Conservation (phyloP, 2,888 invertebrate genomes). For the Acanthopleura granulata region DNA sequence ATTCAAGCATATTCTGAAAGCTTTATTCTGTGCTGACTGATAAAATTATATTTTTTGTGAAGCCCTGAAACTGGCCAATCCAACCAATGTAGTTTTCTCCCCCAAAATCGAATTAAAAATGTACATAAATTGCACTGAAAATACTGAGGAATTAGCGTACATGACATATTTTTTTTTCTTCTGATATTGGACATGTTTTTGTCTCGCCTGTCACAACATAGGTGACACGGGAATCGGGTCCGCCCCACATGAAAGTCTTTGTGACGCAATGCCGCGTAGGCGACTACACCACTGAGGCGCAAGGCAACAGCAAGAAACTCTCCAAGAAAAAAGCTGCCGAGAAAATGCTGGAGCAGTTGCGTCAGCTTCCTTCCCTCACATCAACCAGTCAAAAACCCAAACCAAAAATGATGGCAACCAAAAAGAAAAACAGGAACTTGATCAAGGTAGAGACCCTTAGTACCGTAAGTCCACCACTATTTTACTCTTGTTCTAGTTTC, state of each 20-base stretch:
- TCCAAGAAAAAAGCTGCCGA: conserved; percentile 82
- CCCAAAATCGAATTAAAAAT: no score
- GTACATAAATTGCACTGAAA: no score
- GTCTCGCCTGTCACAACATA: conserved; percentile 29
- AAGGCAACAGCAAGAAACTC: conserved; percentile 78
- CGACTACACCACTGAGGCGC: conserved; percentile 83
- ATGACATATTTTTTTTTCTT: no score
- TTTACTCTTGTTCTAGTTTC: no score
- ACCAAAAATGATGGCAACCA: conserved; percentile 73
- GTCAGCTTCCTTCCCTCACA: conserved; percentile 77
- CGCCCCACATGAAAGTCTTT: conserved; percentile 95
- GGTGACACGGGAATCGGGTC: conserved; percentile 83
- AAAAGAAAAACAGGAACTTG: conserved; percentile 87
- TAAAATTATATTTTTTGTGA: no score
- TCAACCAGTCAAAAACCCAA: conserved; percentile 40
- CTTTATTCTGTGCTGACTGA: no score
- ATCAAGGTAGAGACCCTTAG: conserved; percentile 78
- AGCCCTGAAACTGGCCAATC: no score
- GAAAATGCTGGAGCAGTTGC: conserved; percentile 89
- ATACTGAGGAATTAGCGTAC: no score
- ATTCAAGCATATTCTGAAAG: no score
- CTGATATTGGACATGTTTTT: conserved; percentile 52
- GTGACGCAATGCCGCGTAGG: conserved; percentile 74
- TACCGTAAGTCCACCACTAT: background rate
- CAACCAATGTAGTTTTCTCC: no score